Evolutionary conservation across 1,140 invertebrate genomes (phyloP).

Genomic region (Latrodectus geometricus): DNA sequence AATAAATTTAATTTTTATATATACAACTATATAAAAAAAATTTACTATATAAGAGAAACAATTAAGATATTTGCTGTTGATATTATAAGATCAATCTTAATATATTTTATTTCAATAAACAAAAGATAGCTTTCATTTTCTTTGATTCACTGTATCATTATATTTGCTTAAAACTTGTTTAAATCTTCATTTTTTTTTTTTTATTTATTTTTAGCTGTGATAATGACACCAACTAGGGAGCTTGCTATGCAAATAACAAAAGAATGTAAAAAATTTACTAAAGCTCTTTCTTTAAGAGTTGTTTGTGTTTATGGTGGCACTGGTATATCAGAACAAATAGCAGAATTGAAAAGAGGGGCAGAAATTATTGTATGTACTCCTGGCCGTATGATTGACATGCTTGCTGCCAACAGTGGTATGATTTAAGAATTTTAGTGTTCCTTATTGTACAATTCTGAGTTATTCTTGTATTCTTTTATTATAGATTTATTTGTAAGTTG

Average conservation of each 20-base stretch:
- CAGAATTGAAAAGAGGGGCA: conserved; percentile 95
- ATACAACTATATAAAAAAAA: no score
- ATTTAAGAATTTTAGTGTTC: conserved; percentile 29
- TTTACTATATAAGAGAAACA: no score
- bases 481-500: not conserved
- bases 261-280: conserved; percentile 96
- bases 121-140: not conserved
- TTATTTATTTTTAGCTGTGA: conserved; percentile 75
- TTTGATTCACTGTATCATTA: not conserved
- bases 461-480: conserved; percentile 28
- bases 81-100: not conserved
- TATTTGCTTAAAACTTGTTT: not conserved
- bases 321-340: conserved; percentile 93
- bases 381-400: conserved; percentile 99
- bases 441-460: conserved; percentile 1
- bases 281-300: conserved; percentile 84
- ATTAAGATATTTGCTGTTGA: not conserved
- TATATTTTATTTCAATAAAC: not conserved
- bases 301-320: conserved; percentile 99
- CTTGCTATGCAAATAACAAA: conserved; percentile 99
- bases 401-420: conserved; percentile 94
- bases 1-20: conserved; percentile 59
- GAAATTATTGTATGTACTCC: conserved; percentile 99
- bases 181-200: not conserved
- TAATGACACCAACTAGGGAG: conserved; percentile 98